Conservation (phyloP, 2,797 vertebrate genomes). For the Spinus pinus region DNA sequence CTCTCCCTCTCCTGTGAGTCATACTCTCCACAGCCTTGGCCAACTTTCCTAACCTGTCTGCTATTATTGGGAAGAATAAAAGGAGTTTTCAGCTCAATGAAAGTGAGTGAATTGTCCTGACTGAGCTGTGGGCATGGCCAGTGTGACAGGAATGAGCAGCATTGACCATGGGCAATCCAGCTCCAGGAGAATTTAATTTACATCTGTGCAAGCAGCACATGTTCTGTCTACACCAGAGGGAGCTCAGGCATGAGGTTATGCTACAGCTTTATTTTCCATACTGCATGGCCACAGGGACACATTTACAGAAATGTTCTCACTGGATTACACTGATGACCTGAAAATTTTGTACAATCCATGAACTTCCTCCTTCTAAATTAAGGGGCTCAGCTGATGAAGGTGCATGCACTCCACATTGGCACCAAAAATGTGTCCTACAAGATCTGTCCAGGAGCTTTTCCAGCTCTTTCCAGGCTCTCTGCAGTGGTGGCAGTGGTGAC, state of each 20-base stretch:
- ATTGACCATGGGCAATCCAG: rapidly evolving
- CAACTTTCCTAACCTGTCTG: background rate
- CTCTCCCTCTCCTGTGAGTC: background rate
- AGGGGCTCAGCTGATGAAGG: background rate
- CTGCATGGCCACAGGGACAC: background rate
- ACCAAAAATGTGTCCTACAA: rapidly evolving
- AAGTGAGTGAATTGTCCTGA: background rate
- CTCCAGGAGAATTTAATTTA: background rate
- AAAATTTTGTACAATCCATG: background rate
- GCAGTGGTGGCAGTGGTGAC: rapidly evolving
- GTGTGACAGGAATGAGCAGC: rapidly evolving
- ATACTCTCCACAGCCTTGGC: background rate
- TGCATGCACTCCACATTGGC: rapidly evolving
- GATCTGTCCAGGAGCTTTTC: background rate
- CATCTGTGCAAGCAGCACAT: background rate
- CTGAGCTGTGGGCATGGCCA: background rate
- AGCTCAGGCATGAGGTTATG: background rate
- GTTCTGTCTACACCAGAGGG: background rate
- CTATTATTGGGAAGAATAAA: background rate
- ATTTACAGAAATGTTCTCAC: background rate
- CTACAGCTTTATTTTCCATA: background rate
- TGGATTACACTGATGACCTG: background rate
- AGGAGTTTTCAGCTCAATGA: background rate
- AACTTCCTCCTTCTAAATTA: background rate
- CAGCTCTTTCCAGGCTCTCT: background rate